phyloP scores from a whole-genome alignment of 2,888 invertebrate genomes.

The Ophion ellenae region DNA sequence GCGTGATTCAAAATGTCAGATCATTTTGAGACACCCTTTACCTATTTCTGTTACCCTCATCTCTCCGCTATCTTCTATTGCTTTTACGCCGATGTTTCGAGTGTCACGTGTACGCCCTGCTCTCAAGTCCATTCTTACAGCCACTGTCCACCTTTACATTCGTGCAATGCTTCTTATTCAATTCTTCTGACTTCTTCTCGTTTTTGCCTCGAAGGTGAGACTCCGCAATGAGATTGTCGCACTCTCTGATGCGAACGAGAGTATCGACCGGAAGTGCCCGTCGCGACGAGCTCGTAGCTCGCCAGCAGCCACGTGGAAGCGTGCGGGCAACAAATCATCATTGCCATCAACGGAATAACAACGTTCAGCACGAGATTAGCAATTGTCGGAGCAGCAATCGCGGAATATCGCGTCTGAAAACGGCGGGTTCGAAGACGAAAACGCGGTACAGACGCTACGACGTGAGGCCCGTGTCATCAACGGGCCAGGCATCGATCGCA shows the following conservation, averaged over 20 bases:
- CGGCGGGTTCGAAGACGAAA: constrained; percentile 46
- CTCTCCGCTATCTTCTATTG: background rate
- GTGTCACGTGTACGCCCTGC: background rate
- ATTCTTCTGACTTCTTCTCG: background rate
- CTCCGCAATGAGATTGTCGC: constrained; percentile 61
- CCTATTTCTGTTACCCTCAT: too few relatives aligned
- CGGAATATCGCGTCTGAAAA: constrained; percentile 51
- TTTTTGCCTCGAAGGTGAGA: constrained; percentile 65
- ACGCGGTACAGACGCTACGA: constrained; percentile 65
- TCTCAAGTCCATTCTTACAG: background rate
- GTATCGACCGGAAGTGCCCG: constrained; percentile 49
- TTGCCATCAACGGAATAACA: constrained; percentile 42
- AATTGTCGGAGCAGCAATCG: constrained; percentile 40
- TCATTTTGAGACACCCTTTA: too few relatives aligned
- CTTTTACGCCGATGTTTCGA: background rate
- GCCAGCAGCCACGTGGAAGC: constrained; percentile 58
- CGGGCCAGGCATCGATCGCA: constrained; percentile 36
- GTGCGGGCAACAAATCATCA: constrained; percentile 55
- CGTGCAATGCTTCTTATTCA: background rate
- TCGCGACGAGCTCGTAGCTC: constrained; percentile 47
- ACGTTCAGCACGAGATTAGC: constrained; percentile 41
- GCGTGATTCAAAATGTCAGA: too few relatives aligned
- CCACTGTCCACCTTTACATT: background rate
- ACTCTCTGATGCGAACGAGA: constrained; percentile 64
- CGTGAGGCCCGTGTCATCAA: constrained; percentile 62